Evolutionary conservation across 2,113 vertebrate genomes (phyloP).

Genomic region (Labeo catla): DNA sequence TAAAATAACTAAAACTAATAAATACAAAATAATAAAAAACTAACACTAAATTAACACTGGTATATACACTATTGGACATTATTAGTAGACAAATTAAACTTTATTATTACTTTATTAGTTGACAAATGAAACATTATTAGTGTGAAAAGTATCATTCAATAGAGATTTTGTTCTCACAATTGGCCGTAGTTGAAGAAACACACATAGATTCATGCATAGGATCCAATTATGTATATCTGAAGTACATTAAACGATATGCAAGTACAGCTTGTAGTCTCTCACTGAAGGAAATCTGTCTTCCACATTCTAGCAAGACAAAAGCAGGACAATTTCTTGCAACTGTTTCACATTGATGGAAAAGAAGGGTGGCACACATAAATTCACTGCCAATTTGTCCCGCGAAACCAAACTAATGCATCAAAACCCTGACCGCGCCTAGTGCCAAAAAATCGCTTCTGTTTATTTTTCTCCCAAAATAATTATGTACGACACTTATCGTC

Average conservation of each 20-base stretch:
- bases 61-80: background rate
- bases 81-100: background rate
- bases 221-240: background rate
- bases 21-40: background rate
- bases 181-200: background rate
- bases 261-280: background rate
- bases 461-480: slow-evolving; percentile 45
- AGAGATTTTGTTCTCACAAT: background rate
- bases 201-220: background rate
- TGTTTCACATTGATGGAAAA: slow-evolving; percentile 4
- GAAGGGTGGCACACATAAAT: slow-evolving; percentile 1
- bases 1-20: background rate
- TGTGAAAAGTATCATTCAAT: background rate
- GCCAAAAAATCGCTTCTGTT: slow-evolving; percentile 35
- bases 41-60: background rate
- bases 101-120: no score
- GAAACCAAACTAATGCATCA: slow-evolving; percentile 15
- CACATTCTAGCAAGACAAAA: background rate
- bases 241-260: background rate
- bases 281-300: background rate
- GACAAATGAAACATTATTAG: background rate
- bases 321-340: background rate
- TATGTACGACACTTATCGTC: slow-evolving; percentile 35
- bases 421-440: background rate
- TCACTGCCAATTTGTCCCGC: slow-evolving; percentile 9